phyloP scores from a whole-genome alignment of 2,888 invertebrate genomes.

The Agapostemon virescens region DNA sequence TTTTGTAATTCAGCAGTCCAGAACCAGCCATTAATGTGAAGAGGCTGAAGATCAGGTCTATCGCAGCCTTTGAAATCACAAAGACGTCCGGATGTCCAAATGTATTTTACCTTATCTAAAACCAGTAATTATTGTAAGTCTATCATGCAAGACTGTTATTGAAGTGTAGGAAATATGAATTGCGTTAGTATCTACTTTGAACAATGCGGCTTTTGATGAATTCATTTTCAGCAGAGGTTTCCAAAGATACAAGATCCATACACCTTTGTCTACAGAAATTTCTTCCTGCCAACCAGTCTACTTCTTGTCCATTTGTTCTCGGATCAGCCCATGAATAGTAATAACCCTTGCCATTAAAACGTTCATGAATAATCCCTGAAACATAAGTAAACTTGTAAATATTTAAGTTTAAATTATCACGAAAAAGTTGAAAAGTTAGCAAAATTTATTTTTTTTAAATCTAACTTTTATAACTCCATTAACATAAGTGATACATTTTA shows the following conservation, averaged over 20 bases:
- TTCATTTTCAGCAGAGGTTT: constrained; percentile 92
- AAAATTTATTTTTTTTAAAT: neutral
- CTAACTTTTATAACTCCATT: neutral
- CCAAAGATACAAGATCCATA: constrained; percentile 93
- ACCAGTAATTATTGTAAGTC: constrained; percentile 33
- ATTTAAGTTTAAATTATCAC: neutral
- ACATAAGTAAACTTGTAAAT: constrained; percentile 38
- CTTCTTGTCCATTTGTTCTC: constrained; percentile 87
- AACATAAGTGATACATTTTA: neutral
- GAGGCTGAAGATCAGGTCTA: constrained; percentile 90
- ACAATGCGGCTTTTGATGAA: constrained; percentile 91
- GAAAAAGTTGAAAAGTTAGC: neutral
- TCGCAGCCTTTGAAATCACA: constrained; percentile 96
- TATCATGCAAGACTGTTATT: neutral
- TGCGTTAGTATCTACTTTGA: constrained; percentile 83
- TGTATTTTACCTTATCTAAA: constrained; percentile 88
- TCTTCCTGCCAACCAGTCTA: constrained; percentile 92
- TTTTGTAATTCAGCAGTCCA: constrained; percentile 94
- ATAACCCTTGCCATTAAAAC: constrained; percentile 86
- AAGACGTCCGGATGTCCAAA: constrained; percentile 94
- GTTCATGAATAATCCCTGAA: constrained; percentile 80
- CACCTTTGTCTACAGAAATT: constrained; percentile 94
- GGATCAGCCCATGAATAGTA: constrained; percentile 94
- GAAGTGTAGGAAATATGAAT: neutral
- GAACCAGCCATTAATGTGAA: constrained; percentile 93